Conservation (phyloP, 1,140 invertebrate genomes). For the Atta colombica region DNA sequence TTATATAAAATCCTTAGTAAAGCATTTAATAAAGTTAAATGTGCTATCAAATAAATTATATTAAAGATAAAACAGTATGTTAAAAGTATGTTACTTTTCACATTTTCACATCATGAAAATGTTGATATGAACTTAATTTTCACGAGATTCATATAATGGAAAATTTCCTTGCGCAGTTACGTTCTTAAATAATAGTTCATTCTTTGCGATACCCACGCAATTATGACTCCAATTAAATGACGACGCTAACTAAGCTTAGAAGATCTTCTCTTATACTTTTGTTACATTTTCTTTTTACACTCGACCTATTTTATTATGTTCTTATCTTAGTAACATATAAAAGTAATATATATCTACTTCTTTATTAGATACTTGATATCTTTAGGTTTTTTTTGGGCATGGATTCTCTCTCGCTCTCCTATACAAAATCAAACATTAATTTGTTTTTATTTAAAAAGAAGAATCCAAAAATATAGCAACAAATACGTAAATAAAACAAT, state of each 20-base stretch:
- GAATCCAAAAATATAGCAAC: neutral
- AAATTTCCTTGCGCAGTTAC: neutral
- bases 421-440: neutral
- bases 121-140: constrained; percentile 17
- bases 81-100: neutral
- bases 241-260: neutral
- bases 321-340: neutral
- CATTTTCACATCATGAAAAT: neutral
- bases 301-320: constrained; percentile 1
- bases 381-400: neutral
- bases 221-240: constrained; percentile 1
- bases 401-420: neutral
- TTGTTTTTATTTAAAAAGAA: neutral
- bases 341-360: neutral
- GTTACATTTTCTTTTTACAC: neutral
- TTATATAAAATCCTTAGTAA: neutral
- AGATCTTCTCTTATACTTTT: neutral
- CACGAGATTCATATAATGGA: neutral
- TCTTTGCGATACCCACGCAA: neutral
- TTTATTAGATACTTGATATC: neutral
- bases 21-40: constrained; percentile 14
- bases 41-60: neutral
- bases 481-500: neutral
- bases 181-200: neutral
- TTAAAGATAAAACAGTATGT: neutral